Conservation (phyloP, 2,797 vertebrate genomes). For the Poeciliopsis infans region DNA sequence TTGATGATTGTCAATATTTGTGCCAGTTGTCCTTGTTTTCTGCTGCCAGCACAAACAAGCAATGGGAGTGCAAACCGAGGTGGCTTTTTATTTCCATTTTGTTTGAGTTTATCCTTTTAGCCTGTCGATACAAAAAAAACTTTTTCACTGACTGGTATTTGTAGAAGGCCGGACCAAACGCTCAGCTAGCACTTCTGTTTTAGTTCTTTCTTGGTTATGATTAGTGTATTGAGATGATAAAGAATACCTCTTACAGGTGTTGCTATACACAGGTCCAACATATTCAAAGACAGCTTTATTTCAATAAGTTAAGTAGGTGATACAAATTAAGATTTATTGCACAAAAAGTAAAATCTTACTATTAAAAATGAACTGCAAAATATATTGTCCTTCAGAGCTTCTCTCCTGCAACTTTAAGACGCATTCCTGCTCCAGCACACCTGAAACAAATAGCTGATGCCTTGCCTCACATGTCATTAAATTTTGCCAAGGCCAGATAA, state of each 20-base stretch:
- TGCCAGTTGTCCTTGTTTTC: conserved; percentile 73
- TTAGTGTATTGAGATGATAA: conserved; percentile 17
- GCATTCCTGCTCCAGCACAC: background rate
- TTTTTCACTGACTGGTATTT: conserved; percentile 59
- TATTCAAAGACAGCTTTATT: background rate
- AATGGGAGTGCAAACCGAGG: conserved; percentile 48
- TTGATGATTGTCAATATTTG: conserved; percentile 70
- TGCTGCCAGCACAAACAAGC: conserved; percentile 65
- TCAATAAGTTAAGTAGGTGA: background rate
- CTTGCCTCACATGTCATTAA: too few species aligned
- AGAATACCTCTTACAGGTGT: conserved; percentile 7
- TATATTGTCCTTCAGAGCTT: background rate
- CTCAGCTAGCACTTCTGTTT: conserved; percentile 36
- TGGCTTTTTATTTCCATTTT: conserved; percentile 57
- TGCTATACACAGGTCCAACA: background rate
- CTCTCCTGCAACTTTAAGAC: background rate
- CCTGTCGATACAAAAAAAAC: conserved; percentile 71
- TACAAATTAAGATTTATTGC: background rate
- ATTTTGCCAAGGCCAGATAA: too few species aligned
- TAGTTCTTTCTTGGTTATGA: conserved; percentile 26
- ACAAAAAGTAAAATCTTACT: background rate
- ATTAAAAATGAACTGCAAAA: background rate
- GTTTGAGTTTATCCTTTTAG: conserved; percentile 74
- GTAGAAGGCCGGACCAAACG: conserved; percentile 44
- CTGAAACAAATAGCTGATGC: background rate